Conservation (phyloP, 2,888 invertebrate genomes). For the Luperina testacea region DNA sequence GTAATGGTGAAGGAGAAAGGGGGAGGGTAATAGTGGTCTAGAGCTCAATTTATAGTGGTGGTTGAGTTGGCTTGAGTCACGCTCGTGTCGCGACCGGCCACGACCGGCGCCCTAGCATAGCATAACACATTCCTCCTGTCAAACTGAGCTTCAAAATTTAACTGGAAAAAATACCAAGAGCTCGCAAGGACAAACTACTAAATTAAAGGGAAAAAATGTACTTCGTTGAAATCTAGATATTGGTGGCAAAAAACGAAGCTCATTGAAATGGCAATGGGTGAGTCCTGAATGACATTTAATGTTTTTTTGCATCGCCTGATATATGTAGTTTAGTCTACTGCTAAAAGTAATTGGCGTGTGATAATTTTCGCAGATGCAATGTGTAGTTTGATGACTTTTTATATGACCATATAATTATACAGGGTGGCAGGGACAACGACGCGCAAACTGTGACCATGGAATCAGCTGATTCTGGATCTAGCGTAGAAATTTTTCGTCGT, state of each 20-base stretch:
- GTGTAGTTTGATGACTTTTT: neutral
- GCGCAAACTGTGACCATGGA: no score
- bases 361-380: neutral
- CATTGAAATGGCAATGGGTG: conserved; percentile 42
- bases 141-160: conserved; percentile 82
- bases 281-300: conserved; percentile 34
- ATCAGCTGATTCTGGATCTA: no score
- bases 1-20: conserved; percentile 51
- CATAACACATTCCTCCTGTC: conserved; percentile 83
- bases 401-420: neutral
- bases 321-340: conserved; percentile 17
- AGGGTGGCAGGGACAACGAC: no score
- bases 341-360: conserved; percentile 25
- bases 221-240: conserved; percentile 42
- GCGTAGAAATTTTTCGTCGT: no score
- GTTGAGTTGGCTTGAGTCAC: conserved; percentile 79
- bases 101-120: conserved; percentile 81
- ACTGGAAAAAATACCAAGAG: conserved; percentile 79
- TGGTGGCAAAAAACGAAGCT: conserved; percentile 41
- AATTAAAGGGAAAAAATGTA: conserved; percentile 70
- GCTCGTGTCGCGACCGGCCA: conserved; percentile 81
- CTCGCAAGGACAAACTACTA: conserved; percentile 78
- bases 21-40: conserved; percentile 64
- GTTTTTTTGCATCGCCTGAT: conserved; percentile 16
- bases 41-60: conserved; percentile 74